Evolutionary conservation across 2,888 invertebrate species (phyloP).

Genomic region (Lepidonotus clava): DNA sequence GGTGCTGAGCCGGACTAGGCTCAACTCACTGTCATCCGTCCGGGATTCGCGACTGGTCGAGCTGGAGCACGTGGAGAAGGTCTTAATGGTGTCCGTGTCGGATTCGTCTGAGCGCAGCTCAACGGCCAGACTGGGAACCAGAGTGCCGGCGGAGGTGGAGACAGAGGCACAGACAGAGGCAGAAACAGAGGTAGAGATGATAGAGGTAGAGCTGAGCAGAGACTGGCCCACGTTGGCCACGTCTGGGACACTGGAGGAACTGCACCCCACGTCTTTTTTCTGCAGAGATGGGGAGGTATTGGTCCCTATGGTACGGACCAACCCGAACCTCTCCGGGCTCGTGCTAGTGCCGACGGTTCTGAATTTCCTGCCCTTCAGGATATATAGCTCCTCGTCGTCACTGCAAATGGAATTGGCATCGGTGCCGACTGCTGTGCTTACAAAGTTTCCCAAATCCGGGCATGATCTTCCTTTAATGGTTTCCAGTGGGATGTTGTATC

Average conservation of each 20-base stretch:
- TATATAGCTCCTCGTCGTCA: conserved; percentile 13
- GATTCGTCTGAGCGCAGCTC: conserved; percentile 51
- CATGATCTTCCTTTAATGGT: background rate
- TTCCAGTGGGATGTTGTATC: background rate
- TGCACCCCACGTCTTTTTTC: background rate
- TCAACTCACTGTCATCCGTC: conserved; percentile 8
- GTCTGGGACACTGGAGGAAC: background rate
- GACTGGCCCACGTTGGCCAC: conserved; percentile 22
- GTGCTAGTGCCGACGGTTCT: conserved; percentile 52
- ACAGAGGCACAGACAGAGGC: background rate
- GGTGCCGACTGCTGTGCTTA: conserved; percentile 2
- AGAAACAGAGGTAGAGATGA: background rate
- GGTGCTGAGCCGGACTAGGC: background rate
- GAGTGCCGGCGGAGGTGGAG: background rate
- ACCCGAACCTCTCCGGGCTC: conserved; percentile 53
- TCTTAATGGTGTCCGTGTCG: conserved; percentile 22
- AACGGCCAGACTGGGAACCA: background rate
- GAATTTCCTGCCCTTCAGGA: conserved; percentile 21
- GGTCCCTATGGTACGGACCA: conserved; percentile 45
- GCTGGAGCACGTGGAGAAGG: conserved; percentile 14
- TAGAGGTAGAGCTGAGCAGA: background rate
- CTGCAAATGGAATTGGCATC: background rate
- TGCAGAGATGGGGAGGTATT: conserved; percentile 55
- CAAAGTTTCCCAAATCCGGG: background rate
- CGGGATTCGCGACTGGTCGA: conserved; percentile 7